Evolutionary conservation across 2,113 vertebrate species (phyloP).

Genomic region (Melospiza georgiana): DNA sequence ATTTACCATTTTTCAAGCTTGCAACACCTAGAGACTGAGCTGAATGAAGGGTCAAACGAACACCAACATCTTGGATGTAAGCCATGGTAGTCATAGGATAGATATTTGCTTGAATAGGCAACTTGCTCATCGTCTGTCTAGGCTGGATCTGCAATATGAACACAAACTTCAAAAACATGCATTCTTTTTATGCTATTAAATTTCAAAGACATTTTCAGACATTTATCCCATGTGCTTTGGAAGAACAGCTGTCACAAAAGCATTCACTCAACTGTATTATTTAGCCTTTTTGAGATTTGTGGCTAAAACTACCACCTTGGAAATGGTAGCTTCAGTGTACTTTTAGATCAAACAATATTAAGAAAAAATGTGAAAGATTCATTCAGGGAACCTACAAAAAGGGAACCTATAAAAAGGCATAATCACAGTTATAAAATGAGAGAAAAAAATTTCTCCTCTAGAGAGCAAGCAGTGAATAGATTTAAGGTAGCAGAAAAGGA

Average conservation of each 20-base stretch:
- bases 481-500: not conserved
- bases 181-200: conserved; percentile 24
- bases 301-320: conserved; percentile 7
- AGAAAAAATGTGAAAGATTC: conserved; percentile 22
- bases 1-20: conserved; percentile 83
- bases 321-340: not conserved
- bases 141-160: conserved; percentile 85
- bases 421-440: not conserved
- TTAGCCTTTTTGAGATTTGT: not conserved
- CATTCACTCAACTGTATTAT: not conserved
- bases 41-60: conserved; percentile 84
- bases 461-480: not conserved
- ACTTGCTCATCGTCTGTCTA: conserved; percentile 81
- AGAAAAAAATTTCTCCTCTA: not conserved
- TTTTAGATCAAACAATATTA: conserved; percentile 34
- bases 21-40: conserved; percentile 88
- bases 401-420: not conserved
- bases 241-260: not conserved
- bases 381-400: conserved; percentile 15
- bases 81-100: conserved; percentile 90
- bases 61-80: conserved; percentile 81
- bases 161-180: not conserved
- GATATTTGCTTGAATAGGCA: conserved; percentile 93
- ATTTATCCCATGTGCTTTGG: not conserved
- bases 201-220: conserved; percentile 30